These are phyloP conservation scores for Nothocercus julius DNA, from an alignment of 2,113 vertebrate species.

Conservation along the genomic window DNA sequence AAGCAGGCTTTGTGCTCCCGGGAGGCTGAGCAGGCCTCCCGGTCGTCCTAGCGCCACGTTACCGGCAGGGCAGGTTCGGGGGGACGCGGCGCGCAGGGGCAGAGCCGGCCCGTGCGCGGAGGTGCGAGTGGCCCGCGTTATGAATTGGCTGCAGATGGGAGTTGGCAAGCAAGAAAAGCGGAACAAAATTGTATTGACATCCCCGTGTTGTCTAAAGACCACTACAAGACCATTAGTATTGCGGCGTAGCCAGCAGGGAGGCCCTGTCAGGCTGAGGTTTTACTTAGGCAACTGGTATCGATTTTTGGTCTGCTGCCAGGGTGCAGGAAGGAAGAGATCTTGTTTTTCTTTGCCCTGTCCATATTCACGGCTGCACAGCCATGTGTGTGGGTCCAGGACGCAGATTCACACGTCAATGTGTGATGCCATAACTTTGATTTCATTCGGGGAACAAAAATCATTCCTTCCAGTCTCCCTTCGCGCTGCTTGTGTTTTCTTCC, in stretches of 20 bases:
- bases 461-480: not conserved
- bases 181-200: constrained; percentile 85
- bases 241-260: constrained; percentile 64
- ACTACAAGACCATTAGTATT: constrained; percentile 75
- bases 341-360: not conserved
- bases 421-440: not conserved
- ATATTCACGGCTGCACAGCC: not conserved
- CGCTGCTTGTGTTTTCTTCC: not conserved
- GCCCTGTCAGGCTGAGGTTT: constrained; percentile 74
- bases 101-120: constrained; percentile 66
- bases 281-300: constrained; percentile 77
- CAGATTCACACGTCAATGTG: not conserved
- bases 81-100: constrained; percentile 71
- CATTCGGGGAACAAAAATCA: not conserved
- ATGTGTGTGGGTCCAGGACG: not conserved
- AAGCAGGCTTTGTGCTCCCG: constrained; percentile 65
- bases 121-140: constrained; percentile 80
- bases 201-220: constrained; percentile 70
- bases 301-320: constrained; percentile 68
- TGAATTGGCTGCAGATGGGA: constrained; percentile 80
- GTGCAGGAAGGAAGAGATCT: constrained; percentile 31
- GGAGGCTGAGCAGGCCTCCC: constrained; percentile 70
- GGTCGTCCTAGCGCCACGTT: constrained; percentile 86
- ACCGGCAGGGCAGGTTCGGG: constrained; percentile 82
- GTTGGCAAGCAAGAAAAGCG: constrained; percentile 78